Conservation (phyloP, 2,113 vertebrate genomes). For the Carollia perspicillata region DNA sequence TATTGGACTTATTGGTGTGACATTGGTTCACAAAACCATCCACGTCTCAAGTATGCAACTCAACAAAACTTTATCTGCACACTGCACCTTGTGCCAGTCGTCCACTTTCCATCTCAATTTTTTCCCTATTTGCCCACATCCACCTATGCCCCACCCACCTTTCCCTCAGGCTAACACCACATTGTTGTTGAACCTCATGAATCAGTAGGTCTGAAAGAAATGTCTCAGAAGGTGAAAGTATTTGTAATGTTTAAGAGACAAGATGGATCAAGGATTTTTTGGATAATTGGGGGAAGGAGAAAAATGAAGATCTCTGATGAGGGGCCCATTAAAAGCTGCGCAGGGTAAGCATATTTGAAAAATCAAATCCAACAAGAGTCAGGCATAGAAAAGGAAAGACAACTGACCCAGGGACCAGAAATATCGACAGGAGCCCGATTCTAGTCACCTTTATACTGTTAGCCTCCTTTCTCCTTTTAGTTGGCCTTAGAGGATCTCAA, state of each 20-base stretch:
- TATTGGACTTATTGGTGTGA: too few species aligned
- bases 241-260: neutral
- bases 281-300: neutral
- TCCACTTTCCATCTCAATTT: too few species aligned
- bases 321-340: neutral
- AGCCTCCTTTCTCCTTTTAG: neutral
- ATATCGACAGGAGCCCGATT: neutral
- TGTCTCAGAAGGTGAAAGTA: neutral
- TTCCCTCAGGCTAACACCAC: too few species aligned
- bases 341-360: neutral
- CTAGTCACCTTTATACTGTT: neutral
- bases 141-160: too few species aligned
- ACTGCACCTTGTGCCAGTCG: too few species aligned
- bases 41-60: too few species aligned
- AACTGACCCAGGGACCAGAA: neutral
- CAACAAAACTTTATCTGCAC: too few species aligned
- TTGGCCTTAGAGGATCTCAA: neutral
- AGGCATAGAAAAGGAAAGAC: conserved; percentile 11
- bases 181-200: neutral
- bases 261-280: neutral
- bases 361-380: conserved; percentile 14
- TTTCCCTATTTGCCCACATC: too few species aligned
- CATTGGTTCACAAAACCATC: too few species aligned
- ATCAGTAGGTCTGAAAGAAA: neutral
- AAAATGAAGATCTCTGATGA: neutral